A percentile compares a stretch with the other conserved stretches of the same genome.
These are phyloP conservation scores for Pangasius krempfi DNA, from an alignment of 2,797 vertebrate genomes.

Conservation along the genomic window DNA sequence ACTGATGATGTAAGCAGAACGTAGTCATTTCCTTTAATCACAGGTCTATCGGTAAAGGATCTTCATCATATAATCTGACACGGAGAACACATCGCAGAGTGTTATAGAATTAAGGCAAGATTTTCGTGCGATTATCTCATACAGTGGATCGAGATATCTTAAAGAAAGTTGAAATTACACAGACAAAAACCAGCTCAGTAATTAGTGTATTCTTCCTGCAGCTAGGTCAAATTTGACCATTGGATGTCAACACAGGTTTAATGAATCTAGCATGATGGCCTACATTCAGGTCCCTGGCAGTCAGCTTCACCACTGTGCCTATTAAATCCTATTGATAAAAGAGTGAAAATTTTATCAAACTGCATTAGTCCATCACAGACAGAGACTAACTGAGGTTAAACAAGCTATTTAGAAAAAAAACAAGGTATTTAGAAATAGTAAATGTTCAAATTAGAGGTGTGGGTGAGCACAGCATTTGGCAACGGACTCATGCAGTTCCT, in stretches of 20 bases:
- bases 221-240: background rate
- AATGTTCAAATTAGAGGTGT: background rate
- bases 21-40: background rate
- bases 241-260: background rate
- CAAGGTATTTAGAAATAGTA: background rate
- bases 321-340: background rate
- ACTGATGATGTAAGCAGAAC: background rate
- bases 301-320: background rate
- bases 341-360: no score
- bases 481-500: conserved; percentile 23
- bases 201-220: background rate
- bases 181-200: background rate
- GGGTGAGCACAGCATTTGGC: background rate
- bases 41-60: background rate
- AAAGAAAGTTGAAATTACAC: background rate
- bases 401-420: background rate
- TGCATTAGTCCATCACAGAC: background rate
- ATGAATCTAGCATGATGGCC: background rate
- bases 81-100: background rate
- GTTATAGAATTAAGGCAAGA: background rate
- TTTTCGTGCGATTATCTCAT: background rate
- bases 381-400: background rate
- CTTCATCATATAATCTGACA: background rate
- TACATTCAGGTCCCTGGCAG: background rate
- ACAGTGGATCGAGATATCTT: background rate